Evolutionary conservation across 2,113 vertebrate species (phyloP).

Genomic region (Nannobrachium achirus): DNA sequence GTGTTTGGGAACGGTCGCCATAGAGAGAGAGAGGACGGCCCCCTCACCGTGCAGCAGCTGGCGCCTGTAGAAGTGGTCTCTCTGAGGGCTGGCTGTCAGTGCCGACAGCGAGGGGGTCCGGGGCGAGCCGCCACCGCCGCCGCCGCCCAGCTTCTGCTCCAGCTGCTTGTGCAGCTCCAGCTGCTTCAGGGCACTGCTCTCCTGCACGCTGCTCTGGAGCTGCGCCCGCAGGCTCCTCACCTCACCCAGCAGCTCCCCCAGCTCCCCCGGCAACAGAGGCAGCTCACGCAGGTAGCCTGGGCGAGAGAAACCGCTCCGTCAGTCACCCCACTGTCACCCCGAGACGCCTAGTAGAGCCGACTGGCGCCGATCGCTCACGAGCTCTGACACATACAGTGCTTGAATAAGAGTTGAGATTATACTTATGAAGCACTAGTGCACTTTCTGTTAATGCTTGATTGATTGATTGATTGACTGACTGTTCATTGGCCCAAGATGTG

Average conservation of each 20-base stretch:
- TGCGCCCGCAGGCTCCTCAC: constrained; percentile 82
- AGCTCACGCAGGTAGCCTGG: constrained; percentile 69
- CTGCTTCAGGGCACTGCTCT: constrained; percentile 80
- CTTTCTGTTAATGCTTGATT: too few relatives aligned
- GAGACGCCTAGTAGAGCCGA: too few relatives aligned
- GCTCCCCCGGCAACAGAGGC: constrained; percentile 69
- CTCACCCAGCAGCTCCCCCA: constrained; percentile 82
- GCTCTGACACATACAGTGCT: too few relatives aligned
- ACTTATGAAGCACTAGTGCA: too few relatives aligned
- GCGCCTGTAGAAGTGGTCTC: constrained; percentile 69
- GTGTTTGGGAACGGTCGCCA: too few relatives aligned
- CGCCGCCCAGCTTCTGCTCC: constrained; percentile 65
- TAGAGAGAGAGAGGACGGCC: background rate
- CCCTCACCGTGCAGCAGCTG: constrained; percentile 80
- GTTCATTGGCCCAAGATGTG: too few relatives aligned
- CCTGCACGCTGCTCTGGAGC: constrained; percentile 84
- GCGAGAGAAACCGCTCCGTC: background rate
- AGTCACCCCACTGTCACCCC: too few relatives aligned
- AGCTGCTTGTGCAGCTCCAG: constrained; percentile 85
- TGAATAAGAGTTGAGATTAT: too few relatives aligned
- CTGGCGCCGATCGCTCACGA: too few relatives aligned
- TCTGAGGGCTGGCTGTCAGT: constrained; percentile 70
- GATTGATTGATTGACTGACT: too few relatives aligned
- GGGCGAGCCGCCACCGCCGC: constrained; percentile 44
- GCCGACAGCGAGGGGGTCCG: constrained; percentile 67